Evolutionary conservation across 2,888 invertebrate species (phyloP), one percentile per base, ranked within the genome.

Genomic region (Eupithecia pulchellata): DNA sequence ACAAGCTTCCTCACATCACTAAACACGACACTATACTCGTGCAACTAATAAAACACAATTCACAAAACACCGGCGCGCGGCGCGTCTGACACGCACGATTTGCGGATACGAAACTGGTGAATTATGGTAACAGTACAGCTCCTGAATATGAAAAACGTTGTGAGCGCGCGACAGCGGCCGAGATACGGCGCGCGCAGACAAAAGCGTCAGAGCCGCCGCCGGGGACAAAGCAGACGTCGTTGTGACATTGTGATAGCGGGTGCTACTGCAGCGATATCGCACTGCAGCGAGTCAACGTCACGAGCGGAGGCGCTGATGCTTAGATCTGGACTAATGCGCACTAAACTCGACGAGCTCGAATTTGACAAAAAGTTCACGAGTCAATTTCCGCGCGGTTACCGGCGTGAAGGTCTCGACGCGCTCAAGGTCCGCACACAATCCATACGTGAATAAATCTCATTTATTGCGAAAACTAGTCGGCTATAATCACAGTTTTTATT

Each of bases 301-400:
- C 89, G 84, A 85, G 88, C 86, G 84, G 78, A 86, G 81, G 75
- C 86, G 78, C 79, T 82, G 87, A 87, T 90, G 89, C 89, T 89
- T 87, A 86, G 85, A 87, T 81, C 86, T 86, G 91, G 92, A 92
- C 91, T 92, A 92, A 92, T 90, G 92, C 91, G 90, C 89, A 86
- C 85, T 90, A 88, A 91, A 90, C 86, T 87, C 89, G 87, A 89
- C 92, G 84, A 92, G 91, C 88, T 88, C 89, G 85, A 91, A 90
- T 91, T 91, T 91, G 89, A 91, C 92, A 92, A 93, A 94, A 88
- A 91, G 92, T 89, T 84, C 88, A 88, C 87, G 88, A 88, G 90
- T 84, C 91, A 86, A 93, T 92, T 94, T 94, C 93, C 93, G 93
- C 93, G 92, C 93, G 89, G 93, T 93, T 93, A 94, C 93, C 85